A percentile compares a stretch with the other conserved stretches of the same genome.
These are phyloP conservation scores for Buphagus erythrorhynchus DNA, from an alignment of 2,797 vertebrate genomes.

Conservation along the genomic window DNA sequence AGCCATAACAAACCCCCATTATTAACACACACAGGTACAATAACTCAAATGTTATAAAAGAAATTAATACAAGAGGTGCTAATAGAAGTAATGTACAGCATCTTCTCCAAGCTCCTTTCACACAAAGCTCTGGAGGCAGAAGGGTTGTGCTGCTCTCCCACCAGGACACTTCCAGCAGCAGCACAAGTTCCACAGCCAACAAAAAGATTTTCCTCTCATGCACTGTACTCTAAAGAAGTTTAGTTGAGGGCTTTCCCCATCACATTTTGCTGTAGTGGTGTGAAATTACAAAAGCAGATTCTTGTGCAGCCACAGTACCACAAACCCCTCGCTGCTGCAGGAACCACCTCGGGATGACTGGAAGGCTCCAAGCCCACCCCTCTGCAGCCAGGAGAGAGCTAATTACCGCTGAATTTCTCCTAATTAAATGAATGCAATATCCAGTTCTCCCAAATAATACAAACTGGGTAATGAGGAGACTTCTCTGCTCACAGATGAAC, in stretches of 20 bases:
- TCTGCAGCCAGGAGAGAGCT: not conserved
- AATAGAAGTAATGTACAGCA: not conserved
- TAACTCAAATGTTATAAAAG: accelerated
- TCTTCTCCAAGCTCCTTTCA: not conserved
- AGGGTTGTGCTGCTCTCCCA: not conserved
- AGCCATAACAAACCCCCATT: not conserved
- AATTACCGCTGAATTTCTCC: not conserved
- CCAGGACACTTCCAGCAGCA: not conserved
- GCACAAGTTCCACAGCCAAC: not conserved
- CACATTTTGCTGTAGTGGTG: not conserved
- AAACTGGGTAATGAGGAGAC: not conserved
- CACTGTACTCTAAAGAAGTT: not conserved
- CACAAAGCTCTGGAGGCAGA: not conserved
- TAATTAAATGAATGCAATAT: conserved; percentile 27
- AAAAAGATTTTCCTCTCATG: not conserved
- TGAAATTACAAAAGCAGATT: not conserved
- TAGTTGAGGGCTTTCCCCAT: not conserved
- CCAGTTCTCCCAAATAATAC: not conserved
- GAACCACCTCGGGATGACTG: accelerated
- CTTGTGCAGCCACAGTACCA: accelerated
- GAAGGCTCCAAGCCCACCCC: not conserved
- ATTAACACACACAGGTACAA: not conserved
- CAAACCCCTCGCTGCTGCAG: not conserved
- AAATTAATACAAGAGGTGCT: not conserved
- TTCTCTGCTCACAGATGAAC: not conserved